These are phyloP conservation scores for Micrasema longulum DNA, from an alignment of 1,140 invertebrate species.

Conservation along the genomic window DNA sequence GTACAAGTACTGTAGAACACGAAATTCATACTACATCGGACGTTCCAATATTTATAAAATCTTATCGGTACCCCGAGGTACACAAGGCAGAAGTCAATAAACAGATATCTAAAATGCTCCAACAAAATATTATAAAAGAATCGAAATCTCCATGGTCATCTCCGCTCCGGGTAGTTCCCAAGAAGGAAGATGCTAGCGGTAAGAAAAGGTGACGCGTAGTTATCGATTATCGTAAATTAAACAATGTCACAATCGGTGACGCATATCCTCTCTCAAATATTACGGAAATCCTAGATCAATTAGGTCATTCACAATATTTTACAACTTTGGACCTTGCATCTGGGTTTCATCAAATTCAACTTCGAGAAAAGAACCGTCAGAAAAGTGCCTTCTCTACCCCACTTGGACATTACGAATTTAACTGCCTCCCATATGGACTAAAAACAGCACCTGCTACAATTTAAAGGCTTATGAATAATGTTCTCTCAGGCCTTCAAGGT, in stretches of 20 bases:
- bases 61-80: constrained; percentile 57
- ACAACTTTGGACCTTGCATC: too few relatives aligned
- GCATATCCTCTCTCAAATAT: too few relatives aligned
- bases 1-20: too few relatives aligned
- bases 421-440: too few relatives aligned
- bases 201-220: constrained; percentile 42
- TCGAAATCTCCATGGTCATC: constrained; percentile 45
- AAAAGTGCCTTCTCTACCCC: too few relatives aligned
- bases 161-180: constrained; percentile 53
- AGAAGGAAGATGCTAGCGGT: constrained; percentile 58
- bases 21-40: not conserved
- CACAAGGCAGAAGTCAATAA: constrained; percentile 57
- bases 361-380: too few relatives aligned
- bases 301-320: too few relatives aligned
- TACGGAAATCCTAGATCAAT: too few relatives aligned
- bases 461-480: not conserved
- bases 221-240: not conserved
- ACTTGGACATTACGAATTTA: not conserved
- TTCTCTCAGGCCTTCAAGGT: not conserved
- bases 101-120: constrained; percentile 55
- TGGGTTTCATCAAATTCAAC: too few relatives aligned
- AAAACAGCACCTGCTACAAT: too few relatives aligned
- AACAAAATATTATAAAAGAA: constrained; percentile 52
- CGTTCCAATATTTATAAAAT: not conserved
- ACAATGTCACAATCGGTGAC: constrained; percentile 46